Conservation (phyloP, 2,113 vertebrate species). For the Saguinus midas region DNA sequence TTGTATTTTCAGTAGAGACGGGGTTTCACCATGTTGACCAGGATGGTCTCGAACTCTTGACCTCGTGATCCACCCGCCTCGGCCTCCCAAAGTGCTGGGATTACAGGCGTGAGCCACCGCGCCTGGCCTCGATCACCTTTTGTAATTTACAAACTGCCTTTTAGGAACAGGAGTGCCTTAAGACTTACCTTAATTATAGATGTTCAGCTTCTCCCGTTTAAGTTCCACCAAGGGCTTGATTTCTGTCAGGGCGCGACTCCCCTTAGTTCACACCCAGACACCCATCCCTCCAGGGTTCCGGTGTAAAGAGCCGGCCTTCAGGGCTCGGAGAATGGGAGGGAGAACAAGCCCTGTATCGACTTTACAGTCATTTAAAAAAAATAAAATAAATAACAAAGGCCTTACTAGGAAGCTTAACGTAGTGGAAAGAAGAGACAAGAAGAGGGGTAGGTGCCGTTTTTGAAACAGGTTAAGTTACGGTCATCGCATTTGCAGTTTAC, state of each 20-base stretch:
- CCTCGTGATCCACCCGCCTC: too few relatives aligned
- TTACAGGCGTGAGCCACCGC: too few relatives aligned
- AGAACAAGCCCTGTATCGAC: neutral
- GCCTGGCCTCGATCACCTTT: rapidly evolving
- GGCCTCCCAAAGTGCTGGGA: too few relatives aligned
- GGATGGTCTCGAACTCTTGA: too few relatives aligned
- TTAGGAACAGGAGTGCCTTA: rapidly evolving
- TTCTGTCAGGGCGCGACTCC: rapidly evolving
- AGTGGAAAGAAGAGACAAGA: neutral
- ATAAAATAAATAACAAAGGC: neutral
- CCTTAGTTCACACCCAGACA: rapidly evolving
- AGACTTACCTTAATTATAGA: rapidly evolving
- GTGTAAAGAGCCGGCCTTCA: neutral
- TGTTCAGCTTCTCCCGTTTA: rapidly evolving
- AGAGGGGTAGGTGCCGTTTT: neutral
- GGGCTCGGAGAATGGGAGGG: neutral
- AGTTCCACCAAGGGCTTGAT: rapidly evolving
- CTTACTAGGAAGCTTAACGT: neutral
- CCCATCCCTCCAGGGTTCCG: rapidly evolving
- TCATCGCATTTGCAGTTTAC: rapidly evolving
- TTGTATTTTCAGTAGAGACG: too few relatives aligned
- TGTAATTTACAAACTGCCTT: neutral
- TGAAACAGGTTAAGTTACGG: neutral
- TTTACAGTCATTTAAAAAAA: neutral
- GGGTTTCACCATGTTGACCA: too few relatives aligned